Conservation (phyloP, 2,888 invertebrate genomes). For the Ctenicera cuprea region DNA sequence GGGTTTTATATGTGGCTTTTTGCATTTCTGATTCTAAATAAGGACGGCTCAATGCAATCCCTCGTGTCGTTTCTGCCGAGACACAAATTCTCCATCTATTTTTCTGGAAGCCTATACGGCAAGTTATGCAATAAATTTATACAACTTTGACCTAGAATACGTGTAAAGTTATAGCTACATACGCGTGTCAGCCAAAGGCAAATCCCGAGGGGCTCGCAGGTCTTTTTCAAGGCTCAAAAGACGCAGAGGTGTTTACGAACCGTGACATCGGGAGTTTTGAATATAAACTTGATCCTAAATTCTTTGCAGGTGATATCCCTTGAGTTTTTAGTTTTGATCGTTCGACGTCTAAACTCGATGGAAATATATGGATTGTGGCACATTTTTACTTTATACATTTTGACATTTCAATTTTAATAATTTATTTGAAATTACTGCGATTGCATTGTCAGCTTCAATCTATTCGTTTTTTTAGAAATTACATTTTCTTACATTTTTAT, state of each 20-base stretch:
- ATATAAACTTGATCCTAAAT: conserved; percentile 56
- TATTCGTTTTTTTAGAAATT: no score
- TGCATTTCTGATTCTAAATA: neutral
- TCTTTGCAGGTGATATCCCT: conserved; percentile 51
- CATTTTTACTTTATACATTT: neutral
- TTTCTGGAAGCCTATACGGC: conserved; percentile 26
- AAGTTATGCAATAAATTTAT: conserved; percentile 47
- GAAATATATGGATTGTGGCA: conserved; percentile 19
- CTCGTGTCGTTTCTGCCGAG: conserved; percentile 15
- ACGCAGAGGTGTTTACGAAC: conserved; percentile 56
- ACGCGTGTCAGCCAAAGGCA: conserved; percentile 47
- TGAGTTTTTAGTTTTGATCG: conserved; percentile 47
- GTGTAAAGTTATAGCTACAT: conserved; percentile 43
- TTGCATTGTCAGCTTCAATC: no score
- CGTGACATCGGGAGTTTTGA: conserved; percentile 58
- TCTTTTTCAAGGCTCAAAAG: conserved; percentile 52
- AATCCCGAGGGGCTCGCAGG: conserved; percentile 54
- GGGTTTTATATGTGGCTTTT: conserved; percentile 3
- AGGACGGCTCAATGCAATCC: conserved; percentile 14
- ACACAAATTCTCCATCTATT: conserved; percentile 26
- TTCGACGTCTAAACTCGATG: conserved; percentile 18
- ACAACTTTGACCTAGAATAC: conserved; percentile 42
- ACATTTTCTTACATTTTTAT: no score
- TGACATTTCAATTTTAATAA: conserved; percentile 5
- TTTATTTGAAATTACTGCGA: neutral